Percentiles rank a stretch among this genome's conserved stretches.
Evolutionary conservation across 1,140 invertebrate species (phyloP).

Genomic region (Calycopis cecrops): DNA sequence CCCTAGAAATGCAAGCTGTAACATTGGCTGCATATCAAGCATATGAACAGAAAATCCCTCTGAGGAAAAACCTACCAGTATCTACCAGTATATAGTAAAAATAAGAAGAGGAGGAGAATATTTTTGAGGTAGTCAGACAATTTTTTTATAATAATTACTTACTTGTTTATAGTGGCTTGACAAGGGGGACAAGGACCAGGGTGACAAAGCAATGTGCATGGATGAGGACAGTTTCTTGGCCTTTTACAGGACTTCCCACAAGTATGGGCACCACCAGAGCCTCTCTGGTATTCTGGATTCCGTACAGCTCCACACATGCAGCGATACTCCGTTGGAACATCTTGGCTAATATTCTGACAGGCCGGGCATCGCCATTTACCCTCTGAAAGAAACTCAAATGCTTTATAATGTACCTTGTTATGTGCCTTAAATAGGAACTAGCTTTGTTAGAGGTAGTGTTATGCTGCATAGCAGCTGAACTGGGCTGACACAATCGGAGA

Average conservation of each 20-base stretch:
- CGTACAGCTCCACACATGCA: conserved; percentile 90
- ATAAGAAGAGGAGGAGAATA: too few relatives aligned
- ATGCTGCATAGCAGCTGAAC: too few relatives aligned
- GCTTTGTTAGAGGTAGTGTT: too few relatives aligned
- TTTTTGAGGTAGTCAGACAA: too few relatives aligned
- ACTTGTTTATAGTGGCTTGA: conserved; percentile 75
- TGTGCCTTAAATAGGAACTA: too few relatives aligned
- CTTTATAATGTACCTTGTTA: too few relatives aligned
- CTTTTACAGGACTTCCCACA: conserved; percentile 91
- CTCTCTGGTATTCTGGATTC: conserved; percentile 84
- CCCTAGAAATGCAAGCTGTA: too few relatives aligned
- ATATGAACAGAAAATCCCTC: too few relatives aligned
- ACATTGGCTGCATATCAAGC: too few relatives aligned
- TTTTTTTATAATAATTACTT: conserved; percentile 15
- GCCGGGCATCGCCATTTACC: conserved; percentile 94
- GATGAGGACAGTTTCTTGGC: conserved; percentile 83
- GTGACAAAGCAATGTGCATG: conserved; percentile 92
- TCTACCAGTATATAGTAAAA: too few relatives aligned
- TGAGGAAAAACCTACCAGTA: too few relatives aligned
- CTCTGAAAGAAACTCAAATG: conserved; percentile 63
- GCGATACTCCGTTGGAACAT: conserved; percentile 83
- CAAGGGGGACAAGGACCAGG: conserved; percentile 93
- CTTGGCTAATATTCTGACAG: conserved; percentile 84
- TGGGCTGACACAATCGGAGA: too few relatives aligned
- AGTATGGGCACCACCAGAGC: conserved; percentile 85